Evolutionary conservation across 1,140 invertebrate genomes (phyloP).

Genomic region (Papilio machaon): DNA sequence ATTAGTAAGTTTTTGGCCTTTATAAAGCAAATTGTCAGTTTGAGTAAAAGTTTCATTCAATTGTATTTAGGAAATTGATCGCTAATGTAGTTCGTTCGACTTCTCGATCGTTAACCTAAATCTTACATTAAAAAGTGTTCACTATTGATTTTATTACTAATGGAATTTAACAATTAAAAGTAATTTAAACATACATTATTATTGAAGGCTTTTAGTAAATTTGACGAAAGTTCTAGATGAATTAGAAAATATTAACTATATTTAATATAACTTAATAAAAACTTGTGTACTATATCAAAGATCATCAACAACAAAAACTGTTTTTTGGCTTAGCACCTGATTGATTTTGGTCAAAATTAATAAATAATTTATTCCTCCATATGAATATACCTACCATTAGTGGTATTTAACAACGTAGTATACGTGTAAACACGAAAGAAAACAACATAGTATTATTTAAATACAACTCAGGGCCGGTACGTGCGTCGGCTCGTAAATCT

Average conservation of each 20-base stretch:
- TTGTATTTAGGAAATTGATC: constrained; percentile 75
- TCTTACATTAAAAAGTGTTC: constrained; percentile 42
- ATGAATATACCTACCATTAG: neutral
- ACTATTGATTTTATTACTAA: constrained; percentile 39
- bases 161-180: constrained; percentile 18
- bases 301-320: no score
- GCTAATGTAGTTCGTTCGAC: constrained; percentile 67
- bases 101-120: constrained; percentile 67
- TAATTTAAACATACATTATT: constrained; percentile 33
- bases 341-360: no score
- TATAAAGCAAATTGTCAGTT: constrained; percentile 78
- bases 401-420: constrained; percentile 1
- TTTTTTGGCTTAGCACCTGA: no score
- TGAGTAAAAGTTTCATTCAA: constrained; percentile 74
- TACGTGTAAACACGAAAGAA: constrained; percentile 37
- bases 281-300: no score
- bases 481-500: constrained; percentile 79
- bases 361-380: neutral
- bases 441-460: constrained; percentile 73
- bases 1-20: constrained; percentile 66
- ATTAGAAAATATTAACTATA: neutral
- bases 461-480: constrained; percentile 72
- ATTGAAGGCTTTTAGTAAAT: constrained; percentile 38
- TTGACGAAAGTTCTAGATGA: neutral
- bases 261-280: no score